Base-by-base conservation (phyloP, 1,140 invertebrate species). In the Araneus ventricosus region DNA sequence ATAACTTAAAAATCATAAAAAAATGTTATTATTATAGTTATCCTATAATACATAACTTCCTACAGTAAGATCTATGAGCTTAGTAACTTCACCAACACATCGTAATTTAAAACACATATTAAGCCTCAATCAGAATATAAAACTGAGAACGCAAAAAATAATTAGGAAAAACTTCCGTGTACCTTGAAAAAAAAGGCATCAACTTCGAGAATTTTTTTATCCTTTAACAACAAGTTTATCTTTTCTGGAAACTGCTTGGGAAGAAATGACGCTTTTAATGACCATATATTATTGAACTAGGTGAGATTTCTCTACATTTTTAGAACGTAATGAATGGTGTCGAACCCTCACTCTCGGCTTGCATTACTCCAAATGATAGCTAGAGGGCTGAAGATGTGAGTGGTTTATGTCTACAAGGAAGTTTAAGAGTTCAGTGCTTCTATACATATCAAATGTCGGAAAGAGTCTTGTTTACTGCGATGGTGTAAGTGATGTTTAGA, bases 251-350 rank as follows among this genome's bases (percentile, higher is more conserved):
- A 37, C 30, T 37, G 5, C 70, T 75, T 17, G 17, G 30, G 17
- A 75, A 30, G 30, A 20, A 37, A 75, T 34, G 14, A 30, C 27
- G 70, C 34, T 75, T 37, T 75, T 75, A 75, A 75, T 75, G 70
- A 75, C 30, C 70, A 37, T 75, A 75, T 75, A 34, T 75, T 75
- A 34, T 37, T 20, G 17, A 34, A 75, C 70, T 37, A 37, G 30
- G 27, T 75, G 70, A 75, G 30, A 75, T 34, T 75, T 75, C 70
- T 75, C 20, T 34, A 34, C 70, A 37, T 75, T 75, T 75, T 75
- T 75, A 75, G 70, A 75, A 75, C 70, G 30, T 75, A 75, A 75
- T 75, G 70, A 75, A 75, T 75, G 17, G 70, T 37, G 14, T 75
- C 70, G 30, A 75, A 75, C 30, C 30, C 0, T 75, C 30, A 75